Evolutionary conservation across 2,888 invertebrate genomes (phyloP), one percentile per base, ranked within the genome.

Genomic region (Lycophotia porphyrea): DNA sequence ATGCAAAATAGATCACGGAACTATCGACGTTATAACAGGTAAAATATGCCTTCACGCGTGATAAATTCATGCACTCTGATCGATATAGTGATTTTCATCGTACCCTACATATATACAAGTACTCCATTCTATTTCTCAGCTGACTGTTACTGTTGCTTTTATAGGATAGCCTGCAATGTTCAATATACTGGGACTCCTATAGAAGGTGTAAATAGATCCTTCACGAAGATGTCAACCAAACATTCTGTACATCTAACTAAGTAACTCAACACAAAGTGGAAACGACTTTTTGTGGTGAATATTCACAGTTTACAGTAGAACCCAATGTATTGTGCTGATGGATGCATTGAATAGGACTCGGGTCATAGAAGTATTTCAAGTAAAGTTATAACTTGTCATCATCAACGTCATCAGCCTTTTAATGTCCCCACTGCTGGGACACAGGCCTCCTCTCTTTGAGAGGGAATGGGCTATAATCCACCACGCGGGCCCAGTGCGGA

Each of bases 1-100:
- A 49, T 76, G 34, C 60, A 68, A 70, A 68, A 52, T 61, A 69
- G 42, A 61, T 44, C 70, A 39, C 13, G 15, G 18, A 36, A 24
- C 24, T 42, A 34, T 11, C 5, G 31, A 61, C 31, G 8, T 34
- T 11, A n/a, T 27, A 24, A 34, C 11, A 44, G 73, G 58, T 47
- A 58, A 72, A n/a, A 34, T 55, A 3, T 5, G 27, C 39, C 34
- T 18, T 5, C 34, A 11, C 24, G 36, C 18, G 39, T 27, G 39
- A 1, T 8, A 42, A 42, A 44, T 15, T 27, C 27, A 58, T 8
- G 21, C 27, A 39, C n/a, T 27, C 11, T n/a, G 39, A 31, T 68
- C 39, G 2, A 18, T 39, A 31, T 49, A 15, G 18, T 5, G 21
- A n/a, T 42, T 60, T 73, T 1, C 18, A 47, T 36, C 9, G 18